Conservation (phyloP, 2,888 invertebrate species). For the Tolmerus cingulatus region DNA sequence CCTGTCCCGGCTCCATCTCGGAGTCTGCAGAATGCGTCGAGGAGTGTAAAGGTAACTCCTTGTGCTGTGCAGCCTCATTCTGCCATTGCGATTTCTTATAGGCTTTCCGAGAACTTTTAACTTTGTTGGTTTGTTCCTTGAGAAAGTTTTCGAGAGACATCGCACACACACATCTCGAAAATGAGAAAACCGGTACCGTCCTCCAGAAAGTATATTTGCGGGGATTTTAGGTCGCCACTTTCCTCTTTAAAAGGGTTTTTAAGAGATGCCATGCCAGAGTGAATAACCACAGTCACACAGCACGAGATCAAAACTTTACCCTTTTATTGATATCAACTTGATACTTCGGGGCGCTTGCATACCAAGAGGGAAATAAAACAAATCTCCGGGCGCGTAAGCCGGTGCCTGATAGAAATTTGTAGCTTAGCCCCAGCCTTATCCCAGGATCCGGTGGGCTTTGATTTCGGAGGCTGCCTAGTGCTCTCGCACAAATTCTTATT, state of each 20-base stretch:
- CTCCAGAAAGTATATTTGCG: not conserved
- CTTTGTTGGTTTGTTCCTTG: not conserved
- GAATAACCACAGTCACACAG: not conserved
- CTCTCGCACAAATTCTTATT: constrained; percentile 21
- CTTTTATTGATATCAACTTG: not conserved
- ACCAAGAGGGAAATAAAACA: constrained; percentile 34
- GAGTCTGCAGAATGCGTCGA: not conserved
- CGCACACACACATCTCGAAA: not conserved
- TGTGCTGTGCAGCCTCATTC: not conserved
- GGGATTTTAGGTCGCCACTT: not conserved
- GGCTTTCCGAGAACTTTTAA: not conserved
- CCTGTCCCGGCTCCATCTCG: not conserved
- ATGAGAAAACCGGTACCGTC: not conserved
- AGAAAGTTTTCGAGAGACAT: not conserved
- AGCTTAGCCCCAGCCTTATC: constrained; percentile 33
- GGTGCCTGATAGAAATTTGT: constrained; percentile 13
- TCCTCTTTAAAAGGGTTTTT: not conserved
- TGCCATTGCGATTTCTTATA: not conserved
- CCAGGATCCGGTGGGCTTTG: constrained; percentile 21
- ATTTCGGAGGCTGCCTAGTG: not conserved
- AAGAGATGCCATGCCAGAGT: not conserved
- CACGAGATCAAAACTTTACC: not conserved
- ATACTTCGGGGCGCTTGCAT: not conserved
- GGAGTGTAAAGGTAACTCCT: not conserved
- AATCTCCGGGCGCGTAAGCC: not conserved